A percentile compares a stretch with the other conserved stretches of the same genome.
These are phyloP conservation scores for Drusus annulatus DNA, from an alignment of 1,140 invertebrate species.

Conservation along the genomic window DNA sequence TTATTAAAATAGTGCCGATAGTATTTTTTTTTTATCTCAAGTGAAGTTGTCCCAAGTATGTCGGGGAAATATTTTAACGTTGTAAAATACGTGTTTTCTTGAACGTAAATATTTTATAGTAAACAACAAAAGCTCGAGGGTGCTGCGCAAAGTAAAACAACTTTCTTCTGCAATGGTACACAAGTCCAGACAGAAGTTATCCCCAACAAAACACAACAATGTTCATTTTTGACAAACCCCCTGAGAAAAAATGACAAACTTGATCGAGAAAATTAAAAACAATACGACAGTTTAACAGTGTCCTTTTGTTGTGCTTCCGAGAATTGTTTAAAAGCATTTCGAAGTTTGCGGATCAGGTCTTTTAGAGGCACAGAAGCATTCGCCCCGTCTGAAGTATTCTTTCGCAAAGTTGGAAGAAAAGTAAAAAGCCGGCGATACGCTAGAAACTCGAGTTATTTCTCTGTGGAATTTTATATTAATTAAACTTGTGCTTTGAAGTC, in stretches of 20 bases:
- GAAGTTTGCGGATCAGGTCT: background rate
- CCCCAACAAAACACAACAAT: no score
- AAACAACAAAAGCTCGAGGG: background rate
- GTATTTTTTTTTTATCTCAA: no score
- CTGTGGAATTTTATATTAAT: constrained; percentile 20
- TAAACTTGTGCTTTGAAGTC: constrained; percentile 8
- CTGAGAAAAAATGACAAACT: no score
- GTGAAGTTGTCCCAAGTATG: no score
- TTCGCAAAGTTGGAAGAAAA: background rate
- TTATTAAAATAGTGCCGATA: no score
- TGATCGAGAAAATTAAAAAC: no score
- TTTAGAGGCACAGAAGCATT: background rate
- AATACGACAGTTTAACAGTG: no score
- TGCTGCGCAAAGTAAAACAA: background rate
- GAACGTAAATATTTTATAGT: constrained; percentile 21
- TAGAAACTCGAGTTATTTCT: constrained; percentile 8
- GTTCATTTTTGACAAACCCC: no score
- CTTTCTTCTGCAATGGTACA: background rate
- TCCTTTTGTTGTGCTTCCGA: background rate
- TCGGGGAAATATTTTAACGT: no score
- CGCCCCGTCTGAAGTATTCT: constrained; percentile 16
- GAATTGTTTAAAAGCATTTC: background rate
- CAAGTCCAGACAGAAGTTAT: no score
- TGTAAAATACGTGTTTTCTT: no score
- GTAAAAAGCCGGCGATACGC: constrained; percentile 18